Conservation (phyloP, 2,888 invertebrate genomes). For the Trachelus tabidus region DNA sequence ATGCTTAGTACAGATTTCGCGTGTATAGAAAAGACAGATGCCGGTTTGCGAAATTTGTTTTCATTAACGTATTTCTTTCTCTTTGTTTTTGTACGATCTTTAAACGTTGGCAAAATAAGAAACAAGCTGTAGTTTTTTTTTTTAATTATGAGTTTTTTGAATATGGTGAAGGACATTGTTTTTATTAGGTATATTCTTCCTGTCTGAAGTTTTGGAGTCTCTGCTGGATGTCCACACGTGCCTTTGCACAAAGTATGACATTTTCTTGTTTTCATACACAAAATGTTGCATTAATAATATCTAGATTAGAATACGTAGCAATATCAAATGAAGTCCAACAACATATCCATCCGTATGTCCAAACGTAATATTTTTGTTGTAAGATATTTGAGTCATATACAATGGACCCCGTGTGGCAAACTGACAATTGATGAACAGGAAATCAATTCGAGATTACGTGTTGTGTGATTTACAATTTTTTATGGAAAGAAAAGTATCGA, state of each 20-base stretch:
- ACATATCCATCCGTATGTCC: not conserved
- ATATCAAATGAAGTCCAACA: not conserved
- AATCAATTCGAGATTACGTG: not conserved
- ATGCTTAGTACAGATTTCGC: not conserved
- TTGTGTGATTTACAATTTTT: slow-evolving; percentile 17
- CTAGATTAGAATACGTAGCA: not conserved
- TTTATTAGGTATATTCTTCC: not conserved
- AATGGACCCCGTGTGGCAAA: slow-evolving; percentile 10
- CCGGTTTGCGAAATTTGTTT: not conserved
- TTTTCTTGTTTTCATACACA: not conserved
- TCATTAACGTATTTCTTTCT: not conserved
- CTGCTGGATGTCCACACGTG: not conserved
- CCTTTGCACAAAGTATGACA: not conserved
- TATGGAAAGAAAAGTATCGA: slow-evolving; percentile 1
- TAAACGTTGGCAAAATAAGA: not conserved
- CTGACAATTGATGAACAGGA: not conserved
- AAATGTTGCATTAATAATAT: not conserved
- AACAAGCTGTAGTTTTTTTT: slow-evolving; percentile 3
- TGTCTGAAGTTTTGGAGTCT: not conserved
- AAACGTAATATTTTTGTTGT: not conserved
- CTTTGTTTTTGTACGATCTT: not conserved
- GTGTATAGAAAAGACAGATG: not conserved
- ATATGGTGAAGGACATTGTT: not conserved
- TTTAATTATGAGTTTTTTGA: slow-evolving; percentile 13
- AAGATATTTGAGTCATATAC: not conserved